Base-by-base conservation (phyloP, 1,140 invertebrate species). In the Drosophila tropicalis region DNA sequence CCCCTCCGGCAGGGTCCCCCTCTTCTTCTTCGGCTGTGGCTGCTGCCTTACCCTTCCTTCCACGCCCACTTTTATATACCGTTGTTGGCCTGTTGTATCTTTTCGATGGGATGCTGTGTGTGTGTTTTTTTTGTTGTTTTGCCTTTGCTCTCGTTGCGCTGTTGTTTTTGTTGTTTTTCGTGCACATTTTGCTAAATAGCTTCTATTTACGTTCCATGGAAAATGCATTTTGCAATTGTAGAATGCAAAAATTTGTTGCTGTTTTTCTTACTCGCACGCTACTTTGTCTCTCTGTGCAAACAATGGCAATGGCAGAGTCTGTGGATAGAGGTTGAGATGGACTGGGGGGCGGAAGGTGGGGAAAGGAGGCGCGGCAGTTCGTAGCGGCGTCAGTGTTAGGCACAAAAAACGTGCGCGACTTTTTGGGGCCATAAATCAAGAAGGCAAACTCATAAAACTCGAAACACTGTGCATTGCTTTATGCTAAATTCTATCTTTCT, bases 171-270 rank as follows among this genome's bases (percentile, higher is more conserved):
- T 54, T 69, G 39, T 73, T 76, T 63, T 81, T 81, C 83, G 79
- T 86, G 83, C 82, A 87, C 83, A 86, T 87, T 86, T 84, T 79
- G 76, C 83, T 86, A 86, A 86, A 86, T 87, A 86, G 82, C 82
- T 87, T 86, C 83, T 82, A 86, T 86, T 86, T 86, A 86, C 82
- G 83, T 86, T 86, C 79, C 82, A 69, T 79, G 82, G 82, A 86
- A 86, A 86, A 83, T 86, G 82, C 82, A 87, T 71, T 87, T 87
- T 68, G 83, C 82, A 79, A 82, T 87, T 76, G 83, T 86, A 82
- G 80, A 85, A 80, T 85, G 82, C 82, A 86, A 79, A 87, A 72
- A 65, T 77, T 66, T 78, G 75, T 71, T 79, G 65, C 57, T 78
- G 72, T 68, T 67, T 71, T 80, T 67, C 39, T 72, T 73, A 34